These are phyloP conservation scores for Chascanopsetta lugubris DNA, from an alignment of 2,113 vertebrate genomes.

Conservation along the genomic window DNA sequence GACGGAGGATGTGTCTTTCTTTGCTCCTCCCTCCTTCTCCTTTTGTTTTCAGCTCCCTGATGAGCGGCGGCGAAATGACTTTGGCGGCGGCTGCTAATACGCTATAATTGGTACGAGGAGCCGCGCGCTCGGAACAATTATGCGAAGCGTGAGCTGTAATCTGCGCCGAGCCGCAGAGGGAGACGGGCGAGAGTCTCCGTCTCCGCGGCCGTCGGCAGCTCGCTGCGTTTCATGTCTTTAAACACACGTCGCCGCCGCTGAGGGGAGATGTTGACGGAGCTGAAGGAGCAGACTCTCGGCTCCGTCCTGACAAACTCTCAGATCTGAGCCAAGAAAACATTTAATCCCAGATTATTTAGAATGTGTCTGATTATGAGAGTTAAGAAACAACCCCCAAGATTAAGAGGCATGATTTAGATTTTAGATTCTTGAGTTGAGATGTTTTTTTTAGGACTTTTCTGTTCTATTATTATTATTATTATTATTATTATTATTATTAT, in stretches of 20 bases:
- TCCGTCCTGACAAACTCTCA: background rate
- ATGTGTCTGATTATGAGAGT: no score
- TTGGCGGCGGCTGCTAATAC: constrained; percentile 54
- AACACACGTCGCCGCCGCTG: constrained; percentile 16
- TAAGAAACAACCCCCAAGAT: no score
- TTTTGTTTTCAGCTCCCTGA: constrained; percentile 53
- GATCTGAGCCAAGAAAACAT: no score
- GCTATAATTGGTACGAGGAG: constrained; percentile 59
- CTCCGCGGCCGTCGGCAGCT: constrained; percentile 24
- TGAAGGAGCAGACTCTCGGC: constrained; percentile 13
- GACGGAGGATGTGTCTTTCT: constrained; percentile 1
- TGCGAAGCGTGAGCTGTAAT: constrained; percentile 29
- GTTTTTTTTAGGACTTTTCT: no score
- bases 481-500: no score
- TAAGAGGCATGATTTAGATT: no score
- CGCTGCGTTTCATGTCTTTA: constrained; percentile 26
- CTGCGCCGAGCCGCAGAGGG: constrained; percentile 33
- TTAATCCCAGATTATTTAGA: no score
- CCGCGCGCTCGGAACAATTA: constrained; percentile 54
- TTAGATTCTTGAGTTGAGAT: no score
- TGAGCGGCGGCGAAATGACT: constrained; percentile 54
- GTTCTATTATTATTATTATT: no score
- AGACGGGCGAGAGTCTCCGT: constrained; percentile 6
- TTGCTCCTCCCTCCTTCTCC: background rate
- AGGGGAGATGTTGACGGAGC: background rate